Evolutionary conservation across 2,113 vertebrate genomes (phyloP).

Genomic region (Halichoeres trimaculatus): DNA sequence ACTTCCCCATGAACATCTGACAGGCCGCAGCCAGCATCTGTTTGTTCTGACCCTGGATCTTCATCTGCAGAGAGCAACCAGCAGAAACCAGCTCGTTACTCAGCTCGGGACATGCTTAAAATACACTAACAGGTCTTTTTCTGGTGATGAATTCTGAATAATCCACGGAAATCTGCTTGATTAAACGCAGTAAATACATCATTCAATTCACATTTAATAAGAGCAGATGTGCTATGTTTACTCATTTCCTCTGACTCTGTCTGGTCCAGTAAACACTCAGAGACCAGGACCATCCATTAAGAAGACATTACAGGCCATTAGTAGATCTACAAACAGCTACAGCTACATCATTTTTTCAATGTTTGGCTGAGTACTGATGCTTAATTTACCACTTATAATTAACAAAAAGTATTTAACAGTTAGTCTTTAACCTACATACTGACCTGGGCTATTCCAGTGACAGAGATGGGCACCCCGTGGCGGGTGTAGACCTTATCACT

Average conservation of each 20-base stretch:
- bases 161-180: neutral
- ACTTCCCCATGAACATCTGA: conserved; percentile 97
- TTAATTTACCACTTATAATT: neutral
- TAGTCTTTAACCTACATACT: conserved; percentile 40
- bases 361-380: neutral
- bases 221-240: neutral
- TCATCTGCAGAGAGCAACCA: conserved; percentile 83
- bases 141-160: neutral
- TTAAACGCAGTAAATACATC: neutral
- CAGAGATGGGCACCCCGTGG: conserved; percentile 92
- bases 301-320: neutral
- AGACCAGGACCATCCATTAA: neutral
- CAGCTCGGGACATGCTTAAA: too few relatives aligned
- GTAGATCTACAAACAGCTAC: neutral
- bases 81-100: too few relatives aligned
- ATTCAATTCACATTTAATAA: too few relatives aligned
- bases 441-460: conserved; percentile 95
- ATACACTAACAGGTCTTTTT: neutral
- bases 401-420: neutral
- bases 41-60: conserved; percentile 97
- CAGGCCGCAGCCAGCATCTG: conserved; percentile 95
- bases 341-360: neutral
- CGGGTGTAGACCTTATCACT: conserved; percentile 95
- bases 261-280: neutral
- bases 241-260: neutral